Evolutionary conservation across 2,797 vertebrate species (phyloP).

Genomic region (Calcarius lapponicus): DNA sequence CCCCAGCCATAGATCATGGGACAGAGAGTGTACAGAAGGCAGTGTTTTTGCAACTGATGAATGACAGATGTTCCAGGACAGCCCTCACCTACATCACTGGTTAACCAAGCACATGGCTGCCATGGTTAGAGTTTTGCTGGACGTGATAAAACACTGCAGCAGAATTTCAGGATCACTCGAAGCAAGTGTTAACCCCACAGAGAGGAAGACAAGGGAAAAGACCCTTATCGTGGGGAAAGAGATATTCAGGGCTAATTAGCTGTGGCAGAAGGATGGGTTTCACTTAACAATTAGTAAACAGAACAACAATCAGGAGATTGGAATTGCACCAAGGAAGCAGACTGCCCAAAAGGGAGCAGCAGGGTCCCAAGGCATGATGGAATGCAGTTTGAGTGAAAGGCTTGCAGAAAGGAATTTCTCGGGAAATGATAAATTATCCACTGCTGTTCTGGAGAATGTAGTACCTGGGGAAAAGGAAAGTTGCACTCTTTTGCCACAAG

Average conservation of each 20-base stretch:
- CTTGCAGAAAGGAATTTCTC: not conserved
- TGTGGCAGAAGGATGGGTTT: not conserved
- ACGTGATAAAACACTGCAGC: rapidly evolving
- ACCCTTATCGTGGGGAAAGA: not conserved
- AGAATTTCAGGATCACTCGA: not conserved
- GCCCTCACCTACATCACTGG: not conserved
- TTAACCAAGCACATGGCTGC: not conserved
- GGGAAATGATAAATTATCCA: not conserved
- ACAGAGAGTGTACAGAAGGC: not conserved
- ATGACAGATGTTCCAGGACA: not conserved
- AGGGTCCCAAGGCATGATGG: not conserved
- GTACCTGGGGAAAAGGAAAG: not conserved
- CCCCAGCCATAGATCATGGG: not conserved
- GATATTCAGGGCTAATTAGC: not conserved
- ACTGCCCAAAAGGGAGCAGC: not conserved
- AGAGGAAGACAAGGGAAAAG: not conserved
- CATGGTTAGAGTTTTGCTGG: not conserved
- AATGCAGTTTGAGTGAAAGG: not conserved
- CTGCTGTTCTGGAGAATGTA: not conserved
- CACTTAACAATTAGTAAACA: not conserved
- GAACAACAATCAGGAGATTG: not conserved
- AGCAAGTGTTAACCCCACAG: not conserved
- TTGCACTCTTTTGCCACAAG: not conserved
- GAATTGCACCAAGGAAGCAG: not conserved
- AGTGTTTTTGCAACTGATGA: not conserved